Evolutionary conservation across 1,140 invertebrate species (phyloP), one percentile per base, ranked within the genome.

Genomic region (Holotrichia oblita): DNA sequence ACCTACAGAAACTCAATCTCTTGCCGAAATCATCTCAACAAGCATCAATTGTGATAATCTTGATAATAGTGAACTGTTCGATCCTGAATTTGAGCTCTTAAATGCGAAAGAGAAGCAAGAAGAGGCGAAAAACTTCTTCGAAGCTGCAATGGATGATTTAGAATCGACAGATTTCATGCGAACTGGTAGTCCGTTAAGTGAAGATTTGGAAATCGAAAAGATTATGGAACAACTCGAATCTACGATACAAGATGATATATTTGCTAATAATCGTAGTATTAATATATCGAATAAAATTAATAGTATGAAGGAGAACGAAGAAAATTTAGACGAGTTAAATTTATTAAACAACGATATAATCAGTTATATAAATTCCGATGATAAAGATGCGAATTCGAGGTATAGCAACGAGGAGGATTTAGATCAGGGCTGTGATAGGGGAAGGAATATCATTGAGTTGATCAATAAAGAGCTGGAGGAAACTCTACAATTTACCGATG

Each of bases 41-140:
- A 55, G 48, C 48, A 55, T 55, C n/a, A 55, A 55, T 17, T 55
- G 48, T 55, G 48, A 55, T 55, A 55, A 55, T 55, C 17, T 55
- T 6, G 48, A 55, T 7, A n/a, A 55, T 34, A 34, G 27, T 17
- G 48, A 55, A 17, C 17, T 55, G 14, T 7, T 55, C 6, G 48
- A 55, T 17, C 48, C 48, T 55, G 48, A 55, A 55, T 55, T n/a
- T 17, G 48, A 17, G 27, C 27, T 34, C 12, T 55, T 55, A 2
- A 55, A 2, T 55, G 48, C 14, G 6, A 55, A 17, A 55, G 48
- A 55, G n/a, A 55, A 55, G 3, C 48, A 14, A 7, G n/a, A 55
- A 20, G 14, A 7, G 48, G 14, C n/a, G 6, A 55, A 55, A 14
- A 17, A 55, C 14, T 55, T 55, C n/a, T 55, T 34, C 22, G 61